Percentiles rank a stretch among this genome's conserved stretches.
Conservation (phyloP, 2,797 vertebrate species). For the Cottoperca gobio region DNA sequence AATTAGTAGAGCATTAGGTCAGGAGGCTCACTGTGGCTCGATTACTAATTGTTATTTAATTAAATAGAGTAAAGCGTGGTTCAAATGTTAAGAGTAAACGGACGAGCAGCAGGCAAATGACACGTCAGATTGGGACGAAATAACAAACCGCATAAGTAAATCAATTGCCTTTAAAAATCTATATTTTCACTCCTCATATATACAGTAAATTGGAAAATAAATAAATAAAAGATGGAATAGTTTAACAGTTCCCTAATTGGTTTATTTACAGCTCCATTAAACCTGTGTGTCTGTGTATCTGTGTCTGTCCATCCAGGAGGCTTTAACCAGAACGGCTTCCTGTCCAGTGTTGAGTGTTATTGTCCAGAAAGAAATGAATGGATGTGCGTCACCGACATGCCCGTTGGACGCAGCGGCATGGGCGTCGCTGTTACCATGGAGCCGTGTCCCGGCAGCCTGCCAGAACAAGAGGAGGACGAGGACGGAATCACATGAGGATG, state of each 20-base stretch:
- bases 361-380: conserved; percentile 84
- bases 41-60: conserved; percentile 30
- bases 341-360: conserved; percentile 86
- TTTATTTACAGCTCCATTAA: conserved; percentile 18
- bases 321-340: conserved; percentile 87
- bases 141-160: conserved; percentile 10
- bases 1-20: conserved; percentile 7
- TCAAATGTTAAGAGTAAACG: conserved; percentile 20
- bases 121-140: too few species aligned
- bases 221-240: neutral
- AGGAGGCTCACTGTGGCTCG: conserved; percentile 13
- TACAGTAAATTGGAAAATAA: neutral
- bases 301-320: conserved; percentile 77
- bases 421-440: conserved; percentile 90
- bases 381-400: conserved; percentile 82
- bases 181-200: neutral
- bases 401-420: conserved; percentile 85
- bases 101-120: conserved; percentile 6
- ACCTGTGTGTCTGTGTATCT: conserved; percentile 7
- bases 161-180: conserved; percentile 9
- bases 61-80: conserved; percentile 18
- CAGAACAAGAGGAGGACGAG: conserved; percentile 74
- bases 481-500: conserved; percentile 41
- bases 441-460: conserved; percentile 85
- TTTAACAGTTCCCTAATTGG: conserved; percentile 5